A percentile compares a stretch with the other conserved stretches of the same genome.
phyloP scores from a whole-genome alignment of 1,140 invertebrate species.

The Chymomyza costata region DNA sequence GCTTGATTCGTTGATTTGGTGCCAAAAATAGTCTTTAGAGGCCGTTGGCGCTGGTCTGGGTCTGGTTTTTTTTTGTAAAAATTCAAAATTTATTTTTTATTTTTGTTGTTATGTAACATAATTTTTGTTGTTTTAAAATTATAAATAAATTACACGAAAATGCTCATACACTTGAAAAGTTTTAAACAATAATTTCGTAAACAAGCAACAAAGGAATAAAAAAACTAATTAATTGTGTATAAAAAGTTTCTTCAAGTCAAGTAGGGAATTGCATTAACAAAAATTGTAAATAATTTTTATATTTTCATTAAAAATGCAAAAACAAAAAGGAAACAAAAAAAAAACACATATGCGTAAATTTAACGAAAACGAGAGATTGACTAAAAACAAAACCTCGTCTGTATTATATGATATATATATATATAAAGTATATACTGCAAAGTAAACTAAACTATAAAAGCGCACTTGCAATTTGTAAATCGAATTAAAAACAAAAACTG shows the following conservation, averaged over 20 bases:
- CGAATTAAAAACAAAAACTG: conserved; percentile 48
- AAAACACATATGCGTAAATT: conserved; percentile 24
- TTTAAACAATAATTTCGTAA: conserved; percentile 59
- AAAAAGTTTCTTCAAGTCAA: conserved; percentile 48
- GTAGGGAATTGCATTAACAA: conserved; percentile 62
- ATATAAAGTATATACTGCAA: conserved; percentile 21
- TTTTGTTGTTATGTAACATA: conserved; percentile 65
- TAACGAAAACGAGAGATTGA: conserved; percentile 30
- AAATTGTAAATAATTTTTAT: conserved; percentile 64
- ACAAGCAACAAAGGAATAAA: conserved; percentile 20
- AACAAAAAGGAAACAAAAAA: conserved; percentile 7
- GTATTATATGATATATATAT: conserved; percentile 46
- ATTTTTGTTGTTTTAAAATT: conserved; percentile 51
- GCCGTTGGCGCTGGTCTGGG: conserved; percentile 36
- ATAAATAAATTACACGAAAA: conserved; percentile 43
- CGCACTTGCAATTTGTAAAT: conserved; percentile 60
- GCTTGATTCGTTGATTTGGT: conserved; percentile 55
- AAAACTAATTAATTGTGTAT: conserved; percentile 9
- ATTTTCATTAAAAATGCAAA: conserved; percentile 63
- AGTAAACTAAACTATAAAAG: conserved; percentile 35
- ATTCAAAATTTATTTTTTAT: conserved; percentile 28
- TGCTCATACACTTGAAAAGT: conserved; percentile 75
- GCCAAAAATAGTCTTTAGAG: conserved; percentile 64
- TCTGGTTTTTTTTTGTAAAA: conserved; percentile 21
- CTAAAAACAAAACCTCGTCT: conserved; percentile 51